A percentile compares a stretch with the other conserved stretches of the same genome.
Evolutionary conservation across 1,140 invertebrate genomes (phyloP).

Genomic region (Dendroctonus ponderosae): DNA sequence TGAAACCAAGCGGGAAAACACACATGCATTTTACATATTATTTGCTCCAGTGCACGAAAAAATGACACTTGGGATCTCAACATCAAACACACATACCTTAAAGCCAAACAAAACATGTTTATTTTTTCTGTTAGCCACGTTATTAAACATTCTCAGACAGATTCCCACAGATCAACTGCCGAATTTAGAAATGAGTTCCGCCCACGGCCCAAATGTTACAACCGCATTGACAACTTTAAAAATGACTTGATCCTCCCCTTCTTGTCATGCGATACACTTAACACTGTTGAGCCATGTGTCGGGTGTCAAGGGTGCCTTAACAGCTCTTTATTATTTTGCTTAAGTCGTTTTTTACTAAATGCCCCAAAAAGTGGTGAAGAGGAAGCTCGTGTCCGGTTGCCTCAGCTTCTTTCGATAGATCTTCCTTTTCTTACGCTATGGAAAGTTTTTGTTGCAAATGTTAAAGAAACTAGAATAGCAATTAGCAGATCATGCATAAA

Average conservation of each 20-base stretch:
- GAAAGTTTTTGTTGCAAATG: no score
- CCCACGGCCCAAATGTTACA: constrained; percentile 29
- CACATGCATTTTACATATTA: no score
- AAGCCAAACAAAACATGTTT: no score
- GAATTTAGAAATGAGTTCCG: constrained; percentile 22
- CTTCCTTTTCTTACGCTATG: no score
- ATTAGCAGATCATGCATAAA: background rate
- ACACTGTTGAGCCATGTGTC: constrained; percentile 14
- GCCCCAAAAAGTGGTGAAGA: background rate
- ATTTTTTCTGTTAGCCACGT: background rate
- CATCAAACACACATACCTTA: no score
- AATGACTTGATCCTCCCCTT: constrained; percentile 23
- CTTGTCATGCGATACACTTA: constrained; percentile 24
- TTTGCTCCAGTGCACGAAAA: background rate
- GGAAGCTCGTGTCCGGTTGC: no score
- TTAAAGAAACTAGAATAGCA: background rate
- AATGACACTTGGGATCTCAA: background rate
- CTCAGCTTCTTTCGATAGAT: no score
- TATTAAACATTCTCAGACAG: constrained; percentile 25
- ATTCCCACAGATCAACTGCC: constrained; percentile 20
- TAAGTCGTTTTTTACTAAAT: no score
- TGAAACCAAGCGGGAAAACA: no score
- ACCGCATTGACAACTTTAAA: constrained; percentile 27
- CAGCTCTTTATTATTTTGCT: constrained; percentile 5
- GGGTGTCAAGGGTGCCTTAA: constrained; percentile 4